A percentile compares a stretch with the other conserved stretches of the same genome.
phyloP scores from a whole-genome alignment of 1,140 invertebrate genomes.

The Chironomus striatipennis region DNA sequence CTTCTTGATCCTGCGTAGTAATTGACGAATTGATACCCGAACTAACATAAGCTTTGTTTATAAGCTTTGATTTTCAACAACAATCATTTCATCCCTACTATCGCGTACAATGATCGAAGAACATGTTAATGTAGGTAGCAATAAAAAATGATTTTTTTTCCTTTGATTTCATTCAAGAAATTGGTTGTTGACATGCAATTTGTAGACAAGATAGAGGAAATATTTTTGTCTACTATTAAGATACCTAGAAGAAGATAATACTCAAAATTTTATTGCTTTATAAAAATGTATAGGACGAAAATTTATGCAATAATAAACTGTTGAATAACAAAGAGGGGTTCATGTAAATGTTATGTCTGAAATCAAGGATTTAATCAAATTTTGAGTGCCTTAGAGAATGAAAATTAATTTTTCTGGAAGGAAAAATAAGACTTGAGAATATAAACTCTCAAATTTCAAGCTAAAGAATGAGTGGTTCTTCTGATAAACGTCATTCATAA shows the following conservation, averaged over 20 bases:
- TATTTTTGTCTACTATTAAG: neutral
- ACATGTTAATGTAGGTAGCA: neutral
- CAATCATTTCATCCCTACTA: neutral
- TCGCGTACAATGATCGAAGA: neutral
- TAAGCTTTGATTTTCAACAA: conserved; percentile 7
- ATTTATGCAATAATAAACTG: no score
- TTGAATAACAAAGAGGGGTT: no score
- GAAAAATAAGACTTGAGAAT: no score
- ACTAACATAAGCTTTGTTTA: neutral
- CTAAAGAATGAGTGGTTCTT: no score
- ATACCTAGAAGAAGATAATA: neutral
- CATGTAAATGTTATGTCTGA: no score
- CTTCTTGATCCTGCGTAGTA: conserved; percentile 3
- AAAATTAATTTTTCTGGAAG: no score
- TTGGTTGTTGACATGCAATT: neutral
- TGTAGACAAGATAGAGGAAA: neutral
- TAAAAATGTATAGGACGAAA: no score
- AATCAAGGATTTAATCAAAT: no score
- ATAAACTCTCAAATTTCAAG: no score
- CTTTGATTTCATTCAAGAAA: neutral
- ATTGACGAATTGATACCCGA: neutral
- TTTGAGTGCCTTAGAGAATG: no score
- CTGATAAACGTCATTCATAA: no score
- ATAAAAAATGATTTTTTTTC: neutral
- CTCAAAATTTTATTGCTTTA: no score